Evolutionary conservation across 2,113 vertebrate genomes (phyloP), one percentile per base, ranked within the genome.

Genomic region (Melanerpes aurifrons): DNA sequence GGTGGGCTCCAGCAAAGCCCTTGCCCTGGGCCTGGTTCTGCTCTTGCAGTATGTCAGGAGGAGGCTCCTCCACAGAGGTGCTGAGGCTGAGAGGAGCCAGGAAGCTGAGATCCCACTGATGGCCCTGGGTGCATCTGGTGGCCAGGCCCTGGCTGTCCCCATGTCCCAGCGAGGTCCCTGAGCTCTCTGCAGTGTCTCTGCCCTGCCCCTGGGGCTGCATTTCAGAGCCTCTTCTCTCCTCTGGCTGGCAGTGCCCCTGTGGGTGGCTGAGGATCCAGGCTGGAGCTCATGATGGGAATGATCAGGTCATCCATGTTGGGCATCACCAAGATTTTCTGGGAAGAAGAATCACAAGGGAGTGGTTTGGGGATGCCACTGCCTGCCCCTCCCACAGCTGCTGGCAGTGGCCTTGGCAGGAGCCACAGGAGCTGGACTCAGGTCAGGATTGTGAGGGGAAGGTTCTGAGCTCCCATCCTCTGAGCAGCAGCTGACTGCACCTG

Each of bases 221-320:
- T 31, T 95, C 83, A 95, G 66, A 86, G 61, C 79, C 75, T 95
- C 89, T 96, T 96, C 37, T 94, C 92, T 59, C 91, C 97, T 47
- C 95, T 96, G 62, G 94, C 88, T 75, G 94, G 96, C 37, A 70
- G 81, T 21, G 40, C 94, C 15, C 12, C 67, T 3, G 57, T 4
- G 56, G 91, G 90, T 12, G 69, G 87, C 66, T 92, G 96, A 54
- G 85, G 87, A 20, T 98, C 98, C 90, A 97, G 66, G 37, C 93
- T 96, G 4, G 98, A 97, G 67, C 96, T 91, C 98, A 99, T 99
- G 92, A 99, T 97, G 29, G 98, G 98, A 24, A 99, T 48, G 91
- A 98, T 98, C 91, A 99, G 97, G 83, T 99, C 98, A 1, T 99
- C 98, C 98, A 99, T 99, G 96, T 99, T 99, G 50, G 98, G 98